These are phyloP conservation scores for Pseudomyrmex dendroicus DNA, from an alignment of 1,140 invertebrate species.

Conservation along the genomic window DNA sequence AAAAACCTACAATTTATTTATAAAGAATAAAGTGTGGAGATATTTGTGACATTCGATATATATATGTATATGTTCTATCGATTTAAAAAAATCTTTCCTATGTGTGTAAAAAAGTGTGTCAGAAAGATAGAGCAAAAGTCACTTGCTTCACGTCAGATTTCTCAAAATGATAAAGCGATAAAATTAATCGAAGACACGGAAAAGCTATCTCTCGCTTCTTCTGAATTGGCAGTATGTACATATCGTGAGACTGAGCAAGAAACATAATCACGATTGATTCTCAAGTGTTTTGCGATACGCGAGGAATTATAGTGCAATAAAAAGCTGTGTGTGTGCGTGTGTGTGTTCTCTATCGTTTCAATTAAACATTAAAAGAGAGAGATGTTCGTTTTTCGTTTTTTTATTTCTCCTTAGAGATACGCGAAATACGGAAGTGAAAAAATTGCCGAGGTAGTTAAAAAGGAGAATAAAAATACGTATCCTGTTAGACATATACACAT, in stretches of 20 bases:
- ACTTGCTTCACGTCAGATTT: conserved; percentile 17
- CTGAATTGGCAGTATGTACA: not conserved
- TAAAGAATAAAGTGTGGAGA: too few relatives aligned
- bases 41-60: too few relatives aligned
- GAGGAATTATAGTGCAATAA: not conserved
- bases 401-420: not conserved
- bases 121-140: too few relatives aligned
- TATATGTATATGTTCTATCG: too few relatives aligned
- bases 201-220: conserved; percentile 36
- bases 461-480: conserved; percentile 43
- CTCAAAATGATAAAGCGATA: conserved; percentile 31
- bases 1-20: too few relatives aligned
- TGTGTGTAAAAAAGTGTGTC: too few relatives aligned
- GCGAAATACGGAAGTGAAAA: not conserved
- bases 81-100: too few relatives aligned
- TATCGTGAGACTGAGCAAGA: conserved; percentile 15
- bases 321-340: too few relatives aligned
- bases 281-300: conserved; percentile 16
- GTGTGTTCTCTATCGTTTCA: not conserved
- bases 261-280: conserved; percentile 11
- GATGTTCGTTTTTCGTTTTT: too few relatives aligned
- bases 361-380: conserved; percentile 14
- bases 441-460: not conserved
- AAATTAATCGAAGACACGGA: conserved; percentile 31
- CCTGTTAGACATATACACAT: not conserved